Percentiles rank a stretch among this genome's conserved stretches.
Evolutionary conservation across 2,113 vertebrate genomes (phyloP).

Genomic region (Phalacrocorax pelagicus): DNA sequence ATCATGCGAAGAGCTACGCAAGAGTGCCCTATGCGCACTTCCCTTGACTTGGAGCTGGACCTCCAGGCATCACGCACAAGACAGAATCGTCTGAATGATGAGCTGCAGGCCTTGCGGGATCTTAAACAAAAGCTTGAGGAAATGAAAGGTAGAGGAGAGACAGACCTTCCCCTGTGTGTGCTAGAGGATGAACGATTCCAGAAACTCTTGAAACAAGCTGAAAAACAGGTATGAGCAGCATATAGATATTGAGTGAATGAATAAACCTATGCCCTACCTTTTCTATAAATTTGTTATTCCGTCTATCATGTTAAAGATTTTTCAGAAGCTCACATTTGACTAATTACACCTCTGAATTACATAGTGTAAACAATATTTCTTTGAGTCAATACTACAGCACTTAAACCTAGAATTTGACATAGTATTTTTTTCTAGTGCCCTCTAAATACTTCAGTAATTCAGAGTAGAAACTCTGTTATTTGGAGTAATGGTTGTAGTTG

Average conservation of each 20-base stretch:
- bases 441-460: not conserved
- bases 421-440: not conserved
- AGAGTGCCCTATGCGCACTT: conserved; percentile 74
- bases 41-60: conserved; percentile 86
- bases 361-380: not conserved
- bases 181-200: conserved; percentile 82
- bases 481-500: not conserved
- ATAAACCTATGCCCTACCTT: not conserved
- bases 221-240: conserved; percentile 75
- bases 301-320: accelerated
- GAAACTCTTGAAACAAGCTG: conserved; percentile 80
- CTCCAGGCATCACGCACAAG: conserved; percentile 82
- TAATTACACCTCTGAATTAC: not conserved
- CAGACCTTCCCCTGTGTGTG: conserved; percentile 72
- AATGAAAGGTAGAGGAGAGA: conserved; percentile 76
- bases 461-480: not conserved
- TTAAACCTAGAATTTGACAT: not conserved
- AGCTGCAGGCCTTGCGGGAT: conserved; percentile 78
- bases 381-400: not conserved
- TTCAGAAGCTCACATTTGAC: not conserved
- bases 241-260: not conserved
- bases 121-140: conserved; percentile 79
- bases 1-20: conserved; percentile 50
- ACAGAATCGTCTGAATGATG: conserved; percentile 82
- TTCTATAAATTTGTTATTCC: not conserved